A percentile compares a stretch with the other conserved stretches of the same genome.
These are phyloP conservation scores for Octomys mimax DNA, from an alignment of 2,797 vertebrate species.

Conservation along the genomic window DNA sequence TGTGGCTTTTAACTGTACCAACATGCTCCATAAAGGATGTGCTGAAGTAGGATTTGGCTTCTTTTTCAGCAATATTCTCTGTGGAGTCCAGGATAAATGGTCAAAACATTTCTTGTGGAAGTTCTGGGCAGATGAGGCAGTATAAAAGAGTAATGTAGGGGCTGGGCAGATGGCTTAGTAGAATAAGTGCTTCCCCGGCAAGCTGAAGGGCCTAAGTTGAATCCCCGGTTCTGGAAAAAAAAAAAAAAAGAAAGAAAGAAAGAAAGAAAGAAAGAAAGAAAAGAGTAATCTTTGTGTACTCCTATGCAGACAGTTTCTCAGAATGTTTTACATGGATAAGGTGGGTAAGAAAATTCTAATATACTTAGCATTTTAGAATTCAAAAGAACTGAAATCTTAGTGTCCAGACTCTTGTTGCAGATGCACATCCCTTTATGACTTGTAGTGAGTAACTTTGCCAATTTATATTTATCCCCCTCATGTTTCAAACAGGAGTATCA, in stretches of 20 bases:
- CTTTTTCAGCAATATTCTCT: not conserved
- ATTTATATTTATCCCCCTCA: not conserved
- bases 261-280: too few relatives aligned
- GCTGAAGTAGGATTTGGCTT: not conserved
- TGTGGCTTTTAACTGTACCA: not conserved
- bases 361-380: not conserved
- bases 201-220: too few relatives aligned
- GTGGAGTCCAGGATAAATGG: not conserved
- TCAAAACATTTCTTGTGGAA: not conserved
- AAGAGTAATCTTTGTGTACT: not conserved
- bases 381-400: constrained; percentile 20
- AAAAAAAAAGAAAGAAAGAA: too few relatives aligned
- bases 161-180: too few relatives aligned
- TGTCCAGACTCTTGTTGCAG: not conserved
- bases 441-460: not conserved
- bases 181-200: too few relatives aligned
- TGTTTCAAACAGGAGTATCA: not conserved
- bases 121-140: not conserved
- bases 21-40: not conserved
- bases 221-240: too few relatives aligned
- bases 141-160: not conserved
- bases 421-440: not conserved
- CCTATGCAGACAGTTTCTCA: not conserved
- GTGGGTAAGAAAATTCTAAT: not conserved
- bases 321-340: not conserved